Base-by-base conservation (phyloP, 2,888 invertebrate genomes). In the Carterocephalus palaemon region DNA sequence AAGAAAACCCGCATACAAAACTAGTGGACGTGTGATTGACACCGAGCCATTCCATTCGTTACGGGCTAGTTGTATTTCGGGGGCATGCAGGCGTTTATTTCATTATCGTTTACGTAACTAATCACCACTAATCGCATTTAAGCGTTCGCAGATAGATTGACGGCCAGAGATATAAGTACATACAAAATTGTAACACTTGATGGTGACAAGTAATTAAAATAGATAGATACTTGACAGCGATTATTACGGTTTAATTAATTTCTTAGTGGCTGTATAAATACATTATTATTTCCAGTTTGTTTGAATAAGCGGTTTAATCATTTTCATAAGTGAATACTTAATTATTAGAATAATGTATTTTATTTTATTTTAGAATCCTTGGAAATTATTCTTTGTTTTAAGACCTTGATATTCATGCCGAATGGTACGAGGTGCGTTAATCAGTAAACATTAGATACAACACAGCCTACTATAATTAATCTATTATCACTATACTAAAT, bases 81-180 rank as follows among this genome's bases (percentile, higher is more conserved):
- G 56, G 62, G 66, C 68, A 59, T 67, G 67, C 67, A 64, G 62
- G 69, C 53, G 72, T 70, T 75, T 70, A 74, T 74, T 31, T 45
- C 43, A 37, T 43, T 43, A 43, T 31, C 36, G 36, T 43, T 43
- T 43, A 29, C 36, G 29, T 29, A 23, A 37, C 31, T 45, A 45
- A 45, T 45, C 36, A 36, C 29, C 29, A 31, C 36, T 45, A 45
- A 45, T 45, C 43, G 29, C 23, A 16, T 45, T 36, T 45, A 45
- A 45, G 43, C 43, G 33, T 33, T 34, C 32, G 50, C 51, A 48
- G 38, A 42, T 45, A 43, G 50, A 60, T 54, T 53, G 59, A 62
- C 52, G 60, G 49, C 54, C 51, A 52, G 46, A 52, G n/a, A n/a
- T n/a, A n/a, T n/a, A 55, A 56, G 56, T 28, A 43, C 28, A 31